Evolutionary conservation across 2,888 invertebrate species (phyloP).

Genomic region (Thysanoteuthis rhombus): DNA sequence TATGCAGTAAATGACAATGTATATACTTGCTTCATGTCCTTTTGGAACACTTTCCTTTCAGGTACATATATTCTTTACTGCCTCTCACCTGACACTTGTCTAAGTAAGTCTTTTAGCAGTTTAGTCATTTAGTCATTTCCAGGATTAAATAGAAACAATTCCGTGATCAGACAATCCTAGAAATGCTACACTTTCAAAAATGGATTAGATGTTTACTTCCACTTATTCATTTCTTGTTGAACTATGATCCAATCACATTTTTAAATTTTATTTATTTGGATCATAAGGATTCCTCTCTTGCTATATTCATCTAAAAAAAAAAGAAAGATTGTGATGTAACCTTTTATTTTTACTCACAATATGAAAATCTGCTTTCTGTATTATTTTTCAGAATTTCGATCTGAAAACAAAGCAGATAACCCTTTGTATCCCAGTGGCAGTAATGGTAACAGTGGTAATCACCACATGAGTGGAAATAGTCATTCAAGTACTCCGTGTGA

Average conservation of each 20-base stretch:
- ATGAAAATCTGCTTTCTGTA: neutral
- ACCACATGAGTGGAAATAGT: slow-evolving; percentile 36
- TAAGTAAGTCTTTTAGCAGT: neutral
- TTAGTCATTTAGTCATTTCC: no score
- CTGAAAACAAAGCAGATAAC: neutral
- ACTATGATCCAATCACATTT: no score
- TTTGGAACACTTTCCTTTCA: neutral
- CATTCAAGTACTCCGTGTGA: slow-evolving; percentile 52
- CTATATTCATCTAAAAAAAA: no score
- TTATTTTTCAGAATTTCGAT: slow-evolving; percentile 1
- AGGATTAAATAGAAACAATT: no score
- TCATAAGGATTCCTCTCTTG: no score
- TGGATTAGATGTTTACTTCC: no score
- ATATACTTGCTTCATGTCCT: neutral
- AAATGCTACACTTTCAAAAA: no score
- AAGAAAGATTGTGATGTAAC: no score
- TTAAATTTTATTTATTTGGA: no score
- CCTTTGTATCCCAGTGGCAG: neutral
- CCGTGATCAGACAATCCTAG: no score
- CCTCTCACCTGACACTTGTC: neutral
- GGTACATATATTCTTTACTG: neutral
- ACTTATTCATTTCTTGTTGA: no score
- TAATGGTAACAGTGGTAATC: neutral
- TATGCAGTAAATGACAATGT: neutral
- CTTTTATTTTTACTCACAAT: neutral